These are phyloP conservation scores for Nothocercus nigrocapillus DNA, from an alignment of 2,113 vertebrate genomes.

Conservation along the genomic window DNA sequence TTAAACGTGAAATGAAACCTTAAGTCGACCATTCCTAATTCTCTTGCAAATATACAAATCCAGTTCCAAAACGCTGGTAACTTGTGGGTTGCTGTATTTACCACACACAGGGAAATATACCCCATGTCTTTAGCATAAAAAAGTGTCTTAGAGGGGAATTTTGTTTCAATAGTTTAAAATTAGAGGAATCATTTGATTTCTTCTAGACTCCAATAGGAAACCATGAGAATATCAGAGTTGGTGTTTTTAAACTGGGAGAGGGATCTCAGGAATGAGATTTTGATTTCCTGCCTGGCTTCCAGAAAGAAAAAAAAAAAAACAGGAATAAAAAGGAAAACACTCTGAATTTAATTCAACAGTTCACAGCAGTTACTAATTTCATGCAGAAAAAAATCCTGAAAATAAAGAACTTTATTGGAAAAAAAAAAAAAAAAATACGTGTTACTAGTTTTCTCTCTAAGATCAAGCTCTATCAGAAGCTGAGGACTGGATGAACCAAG, in stretches of 20 bases:
- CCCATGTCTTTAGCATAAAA: not conserved
- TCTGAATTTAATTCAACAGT: conserved; percentile 20
- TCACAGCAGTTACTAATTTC: conserved; percentile 24
- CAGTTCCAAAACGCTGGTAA: not conserved
- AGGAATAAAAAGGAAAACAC: not conserved
- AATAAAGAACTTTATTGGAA: not conserved
- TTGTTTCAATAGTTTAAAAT: not conserved
- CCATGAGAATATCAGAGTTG: not conserved
- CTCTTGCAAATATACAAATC: not conserved
- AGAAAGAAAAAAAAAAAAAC: conserved; percentile 10
- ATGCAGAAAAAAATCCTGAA: conserved; percentile 13
- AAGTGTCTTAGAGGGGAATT: not conserved
- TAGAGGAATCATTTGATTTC: not conserved
- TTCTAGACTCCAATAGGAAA: not conserved
- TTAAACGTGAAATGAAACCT: not conserved
- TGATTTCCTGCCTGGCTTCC: conserved; percentile 43
- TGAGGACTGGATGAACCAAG: not conserved
- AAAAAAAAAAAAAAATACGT: conserved; percentile 17
- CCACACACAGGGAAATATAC: not conserved
- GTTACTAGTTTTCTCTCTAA: conserved; percentile 24
- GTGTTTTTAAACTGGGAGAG: not conserved
- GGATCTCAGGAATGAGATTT: conserved; percentile 34
- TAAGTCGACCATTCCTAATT: not conserved
- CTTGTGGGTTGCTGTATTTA: not conserved
- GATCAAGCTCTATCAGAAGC: not conserved